Conservation (phyloP, 2,113 vertebrate genomes). For the Xiphophorus couchianus region DNA sequence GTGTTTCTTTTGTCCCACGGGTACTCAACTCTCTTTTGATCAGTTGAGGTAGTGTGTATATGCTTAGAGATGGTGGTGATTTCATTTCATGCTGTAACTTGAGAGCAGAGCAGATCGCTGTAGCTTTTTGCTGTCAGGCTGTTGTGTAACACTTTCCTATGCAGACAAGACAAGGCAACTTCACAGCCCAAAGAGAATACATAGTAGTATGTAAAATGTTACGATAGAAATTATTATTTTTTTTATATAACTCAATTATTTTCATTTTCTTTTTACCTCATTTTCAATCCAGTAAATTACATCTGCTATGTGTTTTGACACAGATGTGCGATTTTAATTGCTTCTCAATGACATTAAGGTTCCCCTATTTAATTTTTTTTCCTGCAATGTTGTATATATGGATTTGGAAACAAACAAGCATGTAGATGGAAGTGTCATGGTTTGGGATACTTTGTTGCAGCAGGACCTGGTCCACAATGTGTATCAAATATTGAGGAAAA, state of each 20-base stretch:
- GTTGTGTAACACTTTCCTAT: constrained; percentile 55
- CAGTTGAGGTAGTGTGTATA: constrained; percentile 2
- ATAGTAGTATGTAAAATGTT: neutral
- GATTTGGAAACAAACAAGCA: too few species aligned
- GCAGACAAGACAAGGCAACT: constrained; percentile 1
- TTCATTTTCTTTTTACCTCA: neutral
- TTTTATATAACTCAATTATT: neutral
- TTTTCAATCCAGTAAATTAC: too few species aligned
- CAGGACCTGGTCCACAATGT: too few species aligned
- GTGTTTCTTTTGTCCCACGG: neutral
- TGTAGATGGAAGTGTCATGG: too few species aligned
- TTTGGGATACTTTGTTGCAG: too few species aligned
- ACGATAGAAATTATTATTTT: neutral
- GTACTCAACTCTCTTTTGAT: constrained; percentile 18
- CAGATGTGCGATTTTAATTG: neutral
- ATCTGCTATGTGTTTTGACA: neutral
- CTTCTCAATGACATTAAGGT: neutral
- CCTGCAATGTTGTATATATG: too few species aligned
- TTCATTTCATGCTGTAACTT: constrained; percentile 42
- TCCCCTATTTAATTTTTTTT: neutral
- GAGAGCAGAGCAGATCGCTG: constrained; percentile 22
- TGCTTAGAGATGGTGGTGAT: constrained; percentile 26
- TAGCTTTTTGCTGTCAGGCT: neutral
- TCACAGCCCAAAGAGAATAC: neutral
- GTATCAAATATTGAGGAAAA: too few species aligned